Evolutionary conservation across 1,140 invertebrate species (phyloP), one percentile per base, ranked within the genome.

Genomic region (Brachionus angularis): DNA sequence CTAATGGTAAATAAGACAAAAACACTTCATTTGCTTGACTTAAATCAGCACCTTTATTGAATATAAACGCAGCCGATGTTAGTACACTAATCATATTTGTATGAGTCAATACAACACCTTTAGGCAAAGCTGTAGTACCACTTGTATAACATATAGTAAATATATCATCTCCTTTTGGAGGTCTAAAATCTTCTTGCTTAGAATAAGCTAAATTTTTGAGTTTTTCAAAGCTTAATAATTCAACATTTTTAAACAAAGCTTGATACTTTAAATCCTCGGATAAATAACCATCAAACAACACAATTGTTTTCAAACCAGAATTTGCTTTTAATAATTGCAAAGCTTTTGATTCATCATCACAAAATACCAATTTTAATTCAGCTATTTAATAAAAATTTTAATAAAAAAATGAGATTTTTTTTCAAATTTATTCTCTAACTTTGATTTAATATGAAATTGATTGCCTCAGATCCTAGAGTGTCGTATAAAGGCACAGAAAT

Each of bases 91-190:
- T 21, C 21, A 96, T 88, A 79, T 95, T 96, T 78, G 89, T 88
- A 78, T 98, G 94, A 2, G 90, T 93, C 72, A 97, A 79, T 90
- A 96, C 93, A 0, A 96, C 95, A 58, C 94, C 95, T 83, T 97
- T 97, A 0, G 95, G 94, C 21, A 39, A 90, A 36, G 94, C 95
- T 12, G 94, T 97, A 8, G 94, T 97, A 1, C 94, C 95, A 12
- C 92, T 95, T 0, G 94, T 97, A 79, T 96, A 97, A 79, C 92
- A 96, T 74, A 97, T 88, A 23, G 91, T 93, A 78, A 89, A 91
- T 3, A 97, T 79, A 79, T 94, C 91, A 34, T 88, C 86, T 5
- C 89, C 7, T 5, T 47, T 23, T 86, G 77, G 85, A 86, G 3
- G 93, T 91, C 14, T 18, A 8, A 23, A 10, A n/a, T 36, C 31